phyloP scores from a whole-genome alignment of 1,140 invertebrate species.

The Oedothorax gibbosus region DNA sequence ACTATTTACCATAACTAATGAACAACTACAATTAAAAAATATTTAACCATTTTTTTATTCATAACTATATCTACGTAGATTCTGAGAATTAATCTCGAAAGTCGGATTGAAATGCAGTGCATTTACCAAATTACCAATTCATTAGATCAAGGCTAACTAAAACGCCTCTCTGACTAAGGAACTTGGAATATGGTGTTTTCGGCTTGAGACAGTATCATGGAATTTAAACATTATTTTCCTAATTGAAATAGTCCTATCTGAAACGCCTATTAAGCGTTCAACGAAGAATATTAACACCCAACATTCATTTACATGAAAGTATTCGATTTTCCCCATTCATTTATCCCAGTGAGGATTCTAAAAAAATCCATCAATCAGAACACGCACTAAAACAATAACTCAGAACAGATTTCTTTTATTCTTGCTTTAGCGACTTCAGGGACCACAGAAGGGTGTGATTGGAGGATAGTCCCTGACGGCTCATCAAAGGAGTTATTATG shows the following conservation, averaged over 20 bases:
- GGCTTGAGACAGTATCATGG: background rate
- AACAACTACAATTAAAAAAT: no score
- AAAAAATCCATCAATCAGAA: no score
- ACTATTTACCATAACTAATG: no score
- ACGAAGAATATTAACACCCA: background rate
- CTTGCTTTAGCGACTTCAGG: constrained; percentile 13
- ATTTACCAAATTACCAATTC: no score
- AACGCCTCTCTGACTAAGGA: background rate
- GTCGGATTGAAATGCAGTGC: no score
- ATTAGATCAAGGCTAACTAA: no score
- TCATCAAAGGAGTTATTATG: constrained; percentile 6
- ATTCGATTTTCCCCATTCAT: no score
- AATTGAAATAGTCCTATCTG: background rate
- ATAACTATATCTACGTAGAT: no score
- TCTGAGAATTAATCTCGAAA: no score
- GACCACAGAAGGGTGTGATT: constrained; percentile 25
- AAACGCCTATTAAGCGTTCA: background rate
- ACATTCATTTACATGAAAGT: background rate
- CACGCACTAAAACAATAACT: constrained; percentile 32
- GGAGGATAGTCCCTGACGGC: background rate
- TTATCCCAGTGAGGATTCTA: no score
- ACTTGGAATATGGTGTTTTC: background rate
- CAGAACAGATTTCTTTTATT: background rate
- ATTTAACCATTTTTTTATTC: no score
- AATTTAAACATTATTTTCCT: no score